Conservation (phyloP, 2,888 invertebrate species). For the Hemithea aestivaria region DNA sequence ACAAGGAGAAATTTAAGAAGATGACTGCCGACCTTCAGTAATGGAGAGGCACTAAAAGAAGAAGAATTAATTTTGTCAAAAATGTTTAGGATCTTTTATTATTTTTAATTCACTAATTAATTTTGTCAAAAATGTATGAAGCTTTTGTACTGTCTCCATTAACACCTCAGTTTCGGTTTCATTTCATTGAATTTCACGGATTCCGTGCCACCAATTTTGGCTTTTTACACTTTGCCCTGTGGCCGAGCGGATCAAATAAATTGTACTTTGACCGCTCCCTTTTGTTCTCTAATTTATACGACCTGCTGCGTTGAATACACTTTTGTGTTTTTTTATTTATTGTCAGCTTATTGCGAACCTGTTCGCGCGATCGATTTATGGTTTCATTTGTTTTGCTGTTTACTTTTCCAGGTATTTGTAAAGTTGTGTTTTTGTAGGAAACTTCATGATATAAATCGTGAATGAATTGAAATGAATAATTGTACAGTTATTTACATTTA, state of each 20-base stretch:
- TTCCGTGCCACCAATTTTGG: constrained; percentile 37
- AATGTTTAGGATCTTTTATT: too few species aligned
- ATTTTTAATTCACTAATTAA: too few species aligned
- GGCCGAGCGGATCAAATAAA: constrained; percentile 46
- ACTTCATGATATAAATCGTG: too few species aligned
- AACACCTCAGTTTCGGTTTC: constrained; percentile 9
- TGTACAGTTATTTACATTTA: too few species aligned
- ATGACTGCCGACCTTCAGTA: too few species aligned
- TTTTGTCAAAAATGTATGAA: background rate
- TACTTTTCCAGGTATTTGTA: constrained; percentile 6
- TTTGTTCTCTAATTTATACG: constrained; percentile 50
- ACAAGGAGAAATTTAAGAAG: too few species aligned
- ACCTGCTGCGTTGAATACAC: constrained; percentile 38
- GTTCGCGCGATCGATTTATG: constrained; percentile 33
- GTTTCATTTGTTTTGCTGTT: constrained; percentile 9
- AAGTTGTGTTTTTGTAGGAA: background rate
- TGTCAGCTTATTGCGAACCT: constrained; percentile 40
- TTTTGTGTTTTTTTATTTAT: constrained; percentile 44
- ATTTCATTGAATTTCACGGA: constrained; percentile 30
- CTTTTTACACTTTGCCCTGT: constrained; percentile 38
- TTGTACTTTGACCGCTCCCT: constrained; percentile 35
- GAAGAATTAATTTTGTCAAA: too few species aligned
- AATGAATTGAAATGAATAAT: too few species aligned
- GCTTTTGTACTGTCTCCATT: constrained; percentile 5
- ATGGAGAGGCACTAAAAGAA: too few species aligned